phyloP scores from a whole-genome alignment of 1,140 invertebrate species.

The Ips nitidus region DNA sequence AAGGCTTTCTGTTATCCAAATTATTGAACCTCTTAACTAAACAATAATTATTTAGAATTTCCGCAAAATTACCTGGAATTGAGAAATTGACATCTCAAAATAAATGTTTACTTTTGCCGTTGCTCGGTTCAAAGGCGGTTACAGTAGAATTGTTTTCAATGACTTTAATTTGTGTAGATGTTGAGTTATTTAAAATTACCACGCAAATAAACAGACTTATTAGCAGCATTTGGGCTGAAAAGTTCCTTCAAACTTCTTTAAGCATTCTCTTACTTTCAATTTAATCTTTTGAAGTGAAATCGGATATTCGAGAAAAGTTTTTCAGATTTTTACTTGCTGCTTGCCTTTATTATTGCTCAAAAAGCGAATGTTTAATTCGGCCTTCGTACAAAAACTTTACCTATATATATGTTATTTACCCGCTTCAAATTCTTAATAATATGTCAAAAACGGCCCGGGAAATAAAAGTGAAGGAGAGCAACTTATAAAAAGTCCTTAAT shows the following conservation, averaged over 20 bases:
- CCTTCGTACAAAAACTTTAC: no score
- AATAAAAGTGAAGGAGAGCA: no score
- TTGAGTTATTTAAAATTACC: conserved; percentile 8
- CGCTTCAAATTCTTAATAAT: no score
- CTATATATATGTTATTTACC: no score
- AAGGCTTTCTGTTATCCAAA: background rate
- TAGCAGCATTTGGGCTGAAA: background rate
- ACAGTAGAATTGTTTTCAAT: conserved; percentile 8
- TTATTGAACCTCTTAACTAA: background rate
- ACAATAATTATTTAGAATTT: conserved; percentile 1
- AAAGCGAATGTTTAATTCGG: no score
- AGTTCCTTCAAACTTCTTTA: background rate
- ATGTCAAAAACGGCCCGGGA: no score
- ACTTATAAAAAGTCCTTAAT: no score
- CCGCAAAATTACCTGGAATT: conserved; percentile 3
- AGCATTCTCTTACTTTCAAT: background rate
- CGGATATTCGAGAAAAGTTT: no score
- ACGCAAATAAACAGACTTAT: conserved; percentile 10
- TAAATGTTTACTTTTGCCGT: conserved; percentile 1
- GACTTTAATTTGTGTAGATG: conserved; percentile 15
- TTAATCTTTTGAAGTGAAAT: no score
- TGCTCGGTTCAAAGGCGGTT: conserved; percentile 1
- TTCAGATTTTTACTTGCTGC: no score
- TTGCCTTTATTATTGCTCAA: no score
- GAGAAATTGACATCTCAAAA: conserved; percentile 16